Evolutionary conservation across 2,888 invertebrate species (phyloP).

Genomic region (Xylota sylvarum): DNA sequence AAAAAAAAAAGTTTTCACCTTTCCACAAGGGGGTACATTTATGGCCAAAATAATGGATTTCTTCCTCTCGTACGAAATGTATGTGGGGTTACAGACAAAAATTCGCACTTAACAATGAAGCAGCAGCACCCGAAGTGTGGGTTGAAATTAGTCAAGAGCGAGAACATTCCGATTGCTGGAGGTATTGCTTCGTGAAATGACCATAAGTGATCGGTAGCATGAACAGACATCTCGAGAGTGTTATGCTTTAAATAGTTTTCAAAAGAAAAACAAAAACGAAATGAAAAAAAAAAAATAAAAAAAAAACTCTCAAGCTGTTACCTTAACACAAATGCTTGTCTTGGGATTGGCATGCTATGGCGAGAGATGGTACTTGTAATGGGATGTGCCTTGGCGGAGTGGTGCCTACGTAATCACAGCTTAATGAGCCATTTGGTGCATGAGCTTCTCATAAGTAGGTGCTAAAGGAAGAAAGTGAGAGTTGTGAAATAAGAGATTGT

Average conservation of each 20-base stretch:
- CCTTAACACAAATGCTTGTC: conserved; percentile 15
- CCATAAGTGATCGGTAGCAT: conserved; percentile 28
- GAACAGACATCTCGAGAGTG: conserved; percentile 21
- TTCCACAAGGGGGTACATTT: conserved; percentile 42
- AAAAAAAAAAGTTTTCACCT: conserved; percentile 46
- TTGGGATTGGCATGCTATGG: conserved; percentile 21
- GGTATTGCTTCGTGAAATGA: not conserved
- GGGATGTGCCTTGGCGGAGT: conserved; percentile 29
- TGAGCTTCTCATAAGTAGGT: conserved; percentile 63
- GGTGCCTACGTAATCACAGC: conserved; percentile 49
- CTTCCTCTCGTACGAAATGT: too few species aligned
- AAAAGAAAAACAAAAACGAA: not conserved
- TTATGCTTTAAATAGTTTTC: conserved; percentile 34
- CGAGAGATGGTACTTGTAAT: conserved; percentile 14
- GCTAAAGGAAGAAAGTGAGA: conserved; percentile 75
- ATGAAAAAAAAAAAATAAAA: not conserved
- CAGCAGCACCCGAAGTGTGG: not conserved
- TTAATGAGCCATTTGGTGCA: conserved; percentile 71
- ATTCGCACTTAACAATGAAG: conserved; percentile 51
- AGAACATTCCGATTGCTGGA: conserved; percentile 13
- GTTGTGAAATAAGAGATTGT: conserved; percentile 64
- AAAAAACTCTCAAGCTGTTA: conserved; percentile 11
- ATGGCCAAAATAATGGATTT: conserved; percentile 49
- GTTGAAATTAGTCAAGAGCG: conserved; percentile 10
- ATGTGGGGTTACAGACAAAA: conserved; percentile 19